phyloP scores from a whole-genome alignment of 2,113 vertebrate genomes.

The Bucco capensis region DNA sequence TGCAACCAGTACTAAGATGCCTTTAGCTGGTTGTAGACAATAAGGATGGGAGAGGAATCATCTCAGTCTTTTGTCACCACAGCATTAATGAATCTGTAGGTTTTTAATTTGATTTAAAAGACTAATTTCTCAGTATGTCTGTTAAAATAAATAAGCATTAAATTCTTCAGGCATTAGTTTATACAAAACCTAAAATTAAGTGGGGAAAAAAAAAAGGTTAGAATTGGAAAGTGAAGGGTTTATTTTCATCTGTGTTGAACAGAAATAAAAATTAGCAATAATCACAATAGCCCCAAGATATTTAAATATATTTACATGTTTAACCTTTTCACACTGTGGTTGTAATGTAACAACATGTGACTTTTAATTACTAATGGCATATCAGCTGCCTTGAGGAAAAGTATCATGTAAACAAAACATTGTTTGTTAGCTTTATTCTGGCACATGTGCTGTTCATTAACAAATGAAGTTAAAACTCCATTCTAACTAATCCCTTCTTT shows the following conservation, averaged over 20 bases:
- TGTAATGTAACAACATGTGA: background rate
- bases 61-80: background rate
- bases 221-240: background rate
- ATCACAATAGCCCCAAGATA: background rate
- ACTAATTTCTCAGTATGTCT: background rate
- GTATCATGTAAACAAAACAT: background rate
- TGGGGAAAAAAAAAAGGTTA: background rate
- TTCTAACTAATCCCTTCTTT: background rate
- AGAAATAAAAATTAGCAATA: background rate
- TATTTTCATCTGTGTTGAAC: background rate
- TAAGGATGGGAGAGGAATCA: background rate
- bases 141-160: background rate
- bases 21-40: background rate
- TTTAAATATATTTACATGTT: background rate
- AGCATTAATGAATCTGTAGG: background rate
- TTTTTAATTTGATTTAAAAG: background rate
- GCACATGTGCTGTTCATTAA: background rate
- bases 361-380: background rate
- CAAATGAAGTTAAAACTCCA: slow-evolving; percentile 23
- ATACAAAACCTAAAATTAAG: background rate
- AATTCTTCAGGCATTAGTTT: background rate
- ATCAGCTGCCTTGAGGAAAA: background rate
- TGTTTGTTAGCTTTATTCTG: background rate
- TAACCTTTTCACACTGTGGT: background rate
- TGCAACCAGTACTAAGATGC: background rate